Evolutionary conservation across 2,113 vertebrate genomes (phyloP).

Genomic region (Daphoenositta chrysoptera): DNA sequence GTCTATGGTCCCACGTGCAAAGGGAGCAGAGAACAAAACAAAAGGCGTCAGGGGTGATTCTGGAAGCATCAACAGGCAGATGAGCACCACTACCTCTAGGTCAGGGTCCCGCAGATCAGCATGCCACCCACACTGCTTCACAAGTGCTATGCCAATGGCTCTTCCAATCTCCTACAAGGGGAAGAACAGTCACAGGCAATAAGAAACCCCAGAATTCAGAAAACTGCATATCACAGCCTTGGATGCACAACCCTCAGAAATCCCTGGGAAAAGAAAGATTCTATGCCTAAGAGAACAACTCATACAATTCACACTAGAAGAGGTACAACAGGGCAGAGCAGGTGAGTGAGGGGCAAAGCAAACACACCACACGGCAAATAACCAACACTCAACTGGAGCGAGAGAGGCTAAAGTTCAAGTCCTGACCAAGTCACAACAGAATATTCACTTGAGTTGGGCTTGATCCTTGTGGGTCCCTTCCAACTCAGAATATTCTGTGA

Average conservation of each 20-base stretch:
- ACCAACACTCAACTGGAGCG: accelerated
- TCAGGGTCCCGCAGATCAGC: slow-evolving; percentile 80
- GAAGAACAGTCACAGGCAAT: neutral
- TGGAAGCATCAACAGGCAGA: neutral
- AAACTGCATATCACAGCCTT: neutral
- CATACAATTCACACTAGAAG: neutral
- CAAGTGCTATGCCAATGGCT: slow-evolving; percentile 77
- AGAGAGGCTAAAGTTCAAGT: neutral
- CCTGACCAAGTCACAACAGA: neutral
- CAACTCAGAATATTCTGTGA: neutral
- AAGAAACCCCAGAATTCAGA: neutral
- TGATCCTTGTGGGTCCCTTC: neutral
- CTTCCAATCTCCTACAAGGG: slow-evolving; percentile 79
- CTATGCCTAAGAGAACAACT: neutral
- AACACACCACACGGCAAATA: neutral
- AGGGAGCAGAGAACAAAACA: neutral
- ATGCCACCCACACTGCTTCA: slow-evolving; percentile 82
- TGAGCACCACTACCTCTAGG: slow-evolving; percentile 78
- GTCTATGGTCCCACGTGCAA: accelerated
- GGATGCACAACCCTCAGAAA: neutral
- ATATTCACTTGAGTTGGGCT: neutral
- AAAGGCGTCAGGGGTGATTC: neutral
- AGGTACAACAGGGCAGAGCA: neutral
- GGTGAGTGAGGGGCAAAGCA: neutral
- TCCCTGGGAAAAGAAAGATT: neutral